A percentile compares a stretch with the other conserved stretches of the same genome.
phyloP scores from a whole-genome alignment of 2,797 vertebrate species.

The Pangasius djambal region DNA sequence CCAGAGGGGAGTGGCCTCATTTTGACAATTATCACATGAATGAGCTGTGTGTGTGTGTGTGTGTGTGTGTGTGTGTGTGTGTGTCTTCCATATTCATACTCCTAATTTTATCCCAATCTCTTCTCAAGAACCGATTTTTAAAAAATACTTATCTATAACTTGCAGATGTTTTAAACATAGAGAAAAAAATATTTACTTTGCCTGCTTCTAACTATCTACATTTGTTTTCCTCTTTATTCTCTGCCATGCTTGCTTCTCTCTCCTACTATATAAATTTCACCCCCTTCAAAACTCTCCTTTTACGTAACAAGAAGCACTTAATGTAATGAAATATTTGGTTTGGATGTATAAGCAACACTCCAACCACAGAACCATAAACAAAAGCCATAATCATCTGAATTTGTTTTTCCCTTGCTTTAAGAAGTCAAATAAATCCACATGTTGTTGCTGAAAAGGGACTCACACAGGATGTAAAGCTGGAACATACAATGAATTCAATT shows the following conservation, averaged over 20 bases:
- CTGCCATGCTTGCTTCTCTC: slow-evolving; percentile 47
- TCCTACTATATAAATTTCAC: slow-evolving; percentile 56
- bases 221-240: slow-evolving; percentile 26
- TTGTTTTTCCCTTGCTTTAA: slow-evolving; percentile 62
- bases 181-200: not conserved
- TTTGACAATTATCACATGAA: slow-evolving; percentile 79
- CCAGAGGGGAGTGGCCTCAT: slow-evolving; percentile 71
- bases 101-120: slow-evolving; percentile 30
- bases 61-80: slow-evolving; percentile 10
- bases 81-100: slow-evolving; percentile 41
- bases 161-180: not conserved
- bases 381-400: slow-evolving; percentile 58
- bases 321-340: slow-evolving; percentile 60
- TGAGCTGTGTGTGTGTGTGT: slow-evolving; percentile 63
- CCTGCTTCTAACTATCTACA: not conserved
- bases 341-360: slow-evolving; percentile 46
- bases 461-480: slow-evolving; percentile 53
- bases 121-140: not conserved
- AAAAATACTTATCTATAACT: not conserved
- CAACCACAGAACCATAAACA: slow-evolving; percentile 53
- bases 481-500: slow-evolving; percentile 70
- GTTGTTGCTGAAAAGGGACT: slow-evolving; percentile 53
- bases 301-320: slow-evolving; percentile 63
- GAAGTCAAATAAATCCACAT: slow-evolving; percentile 66
- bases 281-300: slow-evolving; percentile 46